Conservation (phyloP, 1,140 invertebrate species). For the Lanistes nyassanus region DNA sequence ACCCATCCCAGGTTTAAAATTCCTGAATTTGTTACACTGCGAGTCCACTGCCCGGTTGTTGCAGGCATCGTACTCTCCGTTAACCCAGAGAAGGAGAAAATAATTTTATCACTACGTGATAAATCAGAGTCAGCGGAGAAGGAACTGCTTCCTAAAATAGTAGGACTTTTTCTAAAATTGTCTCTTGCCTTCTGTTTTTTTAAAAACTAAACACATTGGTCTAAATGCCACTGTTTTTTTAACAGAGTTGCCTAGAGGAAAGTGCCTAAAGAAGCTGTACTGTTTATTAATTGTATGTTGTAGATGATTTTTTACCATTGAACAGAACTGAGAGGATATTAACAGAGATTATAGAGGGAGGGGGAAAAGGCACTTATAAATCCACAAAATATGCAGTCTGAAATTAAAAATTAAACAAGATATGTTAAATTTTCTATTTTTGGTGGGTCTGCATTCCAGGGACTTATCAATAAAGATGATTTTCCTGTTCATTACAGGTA, state of each 20-base stretch:
- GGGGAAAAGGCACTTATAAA: background rate
- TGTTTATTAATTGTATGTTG: background rate
- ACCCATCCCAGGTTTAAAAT: background rate
- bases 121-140: constrained; percentile 74
- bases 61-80: constrained; percentile 87
- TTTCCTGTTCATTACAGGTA: constrained; percentile 89
- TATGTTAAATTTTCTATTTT: background rate
- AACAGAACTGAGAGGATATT: background rate
- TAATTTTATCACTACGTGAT: constrained; percentile 87
- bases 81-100: constrained; percentile 85
- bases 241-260: too few species aligned
- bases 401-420: too few species aligned
- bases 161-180: constrained; percentile 3
- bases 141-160: constrained; percentile 17
- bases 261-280: background rate
- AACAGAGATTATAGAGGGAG: background rate
- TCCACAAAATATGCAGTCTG: background rate
- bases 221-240: too few species aligned
- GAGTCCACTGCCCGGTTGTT: constrained; percentile 8
- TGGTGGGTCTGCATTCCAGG: constrained; percentile 68
- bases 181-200: background rate
- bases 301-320: background rate
- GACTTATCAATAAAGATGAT: constrained; percentile 85
- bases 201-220: too few species aligned
- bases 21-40: background rate